Conservation (phyloP, 2,888 invertebrate species). For the Pristionchus arcanus region DNA sequence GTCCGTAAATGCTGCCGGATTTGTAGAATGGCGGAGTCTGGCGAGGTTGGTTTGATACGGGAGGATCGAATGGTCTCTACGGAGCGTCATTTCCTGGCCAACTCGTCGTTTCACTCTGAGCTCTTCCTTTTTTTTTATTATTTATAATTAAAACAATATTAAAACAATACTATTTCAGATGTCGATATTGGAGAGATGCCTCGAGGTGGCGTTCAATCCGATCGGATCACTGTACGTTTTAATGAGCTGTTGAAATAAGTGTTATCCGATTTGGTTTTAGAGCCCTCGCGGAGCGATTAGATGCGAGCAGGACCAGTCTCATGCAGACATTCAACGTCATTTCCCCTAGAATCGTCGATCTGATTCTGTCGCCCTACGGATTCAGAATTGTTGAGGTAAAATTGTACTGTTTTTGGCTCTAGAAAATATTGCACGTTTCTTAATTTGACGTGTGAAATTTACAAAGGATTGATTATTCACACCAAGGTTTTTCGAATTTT, state of each 20-base stretch:
- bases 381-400: constrained; percentile 10
- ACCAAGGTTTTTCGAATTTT: too few species aligned
- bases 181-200: neutral
- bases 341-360: too few species aligned
- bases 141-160: too few species aligned
- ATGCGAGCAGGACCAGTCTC: neutral
- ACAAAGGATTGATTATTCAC: too few species aligned
- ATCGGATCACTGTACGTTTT: constrained; percentile 26
- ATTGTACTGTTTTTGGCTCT: too few species aligned
- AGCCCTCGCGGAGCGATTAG: neutral
- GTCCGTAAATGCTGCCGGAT: neutral
- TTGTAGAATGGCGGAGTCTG: constrained; percentile 3
- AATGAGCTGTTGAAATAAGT: neutral
- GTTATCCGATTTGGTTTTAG: neutral
- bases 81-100: too few species aligned
- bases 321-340: neutral
- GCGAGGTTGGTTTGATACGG: neutral
- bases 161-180: too few species aligned
- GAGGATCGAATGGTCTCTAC: too few species aligned
- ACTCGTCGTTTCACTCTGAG: too few species aligned
- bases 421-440: too few species aligned
- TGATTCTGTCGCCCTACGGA: neutral
- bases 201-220: neutral
- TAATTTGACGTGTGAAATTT: too few species aligned
- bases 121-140: too few species aligned